Percentiles rank a stretch among this genome's conserved stretches.
Evolutionary conservation across 2,888 invertebrate species (phyloP).

Genomic region (Keiferia lycopersicella): DNA sequence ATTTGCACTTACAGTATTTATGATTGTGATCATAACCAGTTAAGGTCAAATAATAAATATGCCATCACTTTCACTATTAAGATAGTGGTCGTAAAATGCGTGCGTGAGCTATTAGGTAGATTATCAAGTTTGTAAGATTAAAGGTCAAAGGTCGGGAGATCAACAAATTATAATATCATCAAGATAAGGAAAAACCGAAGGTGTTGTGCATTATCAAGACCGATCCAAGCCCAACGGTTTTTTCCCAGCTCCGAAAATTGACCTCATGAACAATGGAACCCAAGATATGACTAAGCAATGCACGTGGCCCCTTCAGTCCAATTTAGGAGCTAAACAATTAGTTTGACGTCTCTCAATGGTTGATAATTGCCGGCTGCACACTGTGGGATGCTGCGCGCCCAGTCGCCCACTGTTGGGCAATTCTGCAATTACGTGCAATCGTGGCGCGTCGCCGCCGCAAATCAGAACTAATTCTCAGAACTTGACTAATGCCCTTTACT

Average conservation of each 20-base stretch:
- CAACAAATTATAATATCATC: not conserved
- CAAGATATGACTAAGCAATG: conserved; percentile 38
- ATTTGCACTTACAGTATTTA: too few species aligned
- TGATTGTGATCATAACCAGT: not conserved
- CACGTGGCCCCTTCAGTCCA: conserved; percentile 38
- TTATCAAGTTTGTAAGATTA: conserved; percentile 14
- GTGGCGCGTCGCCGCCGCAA: conserved; percentile 45
- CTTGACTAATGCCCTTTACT: conserved; percentile 1
- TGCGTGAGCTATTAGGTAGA: conserved; percentile 6
- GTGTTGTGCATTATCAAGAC: not conserved
- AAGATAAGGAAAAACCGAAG: not conserved
- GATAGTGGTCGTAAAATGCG: conserved; percentile 1
- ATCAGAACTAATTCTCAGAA: conserved; percentile 54
- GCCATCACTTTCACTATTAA: conserved; percentile 15
- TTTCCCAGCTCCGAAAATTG: not conserved
- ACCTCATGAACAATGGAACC: conserved; percentile 5
- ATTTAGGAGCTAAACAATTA: conserved; percentile 53
- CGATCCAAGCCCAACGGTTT: not conserved
- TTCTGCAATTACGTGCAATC: conserved; percentile 57
- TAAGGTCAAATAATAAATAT: not conserved
- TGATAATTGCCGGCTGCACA: conserved; percentile 40
- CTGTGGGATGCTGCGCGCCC: conserved; percentile 38
- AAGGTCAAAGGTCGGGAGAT: conserved; percentile 7
- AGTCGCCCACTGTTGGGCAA: conserved; percentile 51
- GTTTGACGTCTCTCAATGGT: conserved; percentile 43